Percentiles rank a stretch among this genome's conserved stretches.
Evolutionary conservation across 2,797 vertebrate species (phyloP).

Genomic region (Rhabdophis nuchalis): DNA sequence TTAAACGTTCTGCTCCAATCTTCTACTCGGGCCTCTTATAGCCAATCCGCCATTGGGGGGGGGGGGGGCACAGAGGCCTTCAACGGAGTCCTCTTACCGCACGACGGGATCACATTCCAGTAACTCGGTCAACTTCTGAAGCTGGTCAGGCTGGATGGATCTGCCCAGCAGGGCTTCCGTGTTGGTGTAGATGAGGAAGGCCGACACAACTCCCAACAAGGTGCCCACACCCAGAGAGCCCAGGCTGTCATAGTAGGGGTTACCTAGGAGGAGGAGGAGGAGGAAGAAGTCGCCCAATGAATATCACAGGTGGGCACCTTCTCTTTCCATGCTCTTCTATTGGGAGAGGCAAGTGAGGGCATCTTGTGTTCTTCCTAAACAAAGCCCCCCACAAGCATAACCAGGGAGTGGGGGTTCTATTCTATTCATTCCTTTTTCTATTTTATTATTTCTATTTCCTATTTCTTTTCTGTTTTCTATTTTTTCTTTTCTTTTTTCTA

Average conservation of each 20-base stretch:
- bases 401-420: fast-evolving
- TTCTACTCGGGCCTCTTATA: background rate
- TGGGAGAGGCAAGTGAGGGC: background rate
- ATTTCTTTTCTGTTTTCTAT: too few relatives aligned
- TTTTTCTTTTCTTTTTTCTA: too few relatives aligned
- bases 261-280: slow-evolving; percentile 72
- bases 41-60: too few relatives aligned
- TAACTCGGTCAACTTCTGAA: slow-evolving; percentile 94
- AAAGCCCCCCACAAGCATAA: background rate
- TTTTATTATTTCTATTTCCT: too few relatives aligned
- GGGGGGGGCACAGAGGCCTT: background rate
- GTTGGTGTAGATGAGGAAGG: slow-evolving; percentile 98
- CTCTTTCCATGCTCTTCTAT: background rate
- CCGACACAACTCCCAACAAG: slow-evolving; percentile 86
- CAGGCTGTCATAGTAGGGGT: slow-evolving; percentile 89
- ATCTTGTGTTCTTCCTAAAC: background rate
- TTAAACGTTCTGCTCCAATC: background rate
- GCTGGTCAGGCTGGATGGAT: slow-evolving; percentile 91
- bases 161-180: slow-evolving; percentile 92
- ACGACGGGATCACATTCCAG: slow-evolving; percentile 93
- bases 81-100: slow-evolving; percentile 74
- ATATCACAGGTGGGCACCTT: slow-evolving; percentile 8
- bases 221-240: slow-evolving; percentile 94
- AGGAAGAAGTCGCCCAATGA: slow-evolving; percentile 30
- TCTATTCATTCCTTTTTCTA: too few relatives aligned